phyloP scores from a whole-genome alignment of 53 echinoderm and acorn worm species.

The Hippasteria phrygiana region DNA sequence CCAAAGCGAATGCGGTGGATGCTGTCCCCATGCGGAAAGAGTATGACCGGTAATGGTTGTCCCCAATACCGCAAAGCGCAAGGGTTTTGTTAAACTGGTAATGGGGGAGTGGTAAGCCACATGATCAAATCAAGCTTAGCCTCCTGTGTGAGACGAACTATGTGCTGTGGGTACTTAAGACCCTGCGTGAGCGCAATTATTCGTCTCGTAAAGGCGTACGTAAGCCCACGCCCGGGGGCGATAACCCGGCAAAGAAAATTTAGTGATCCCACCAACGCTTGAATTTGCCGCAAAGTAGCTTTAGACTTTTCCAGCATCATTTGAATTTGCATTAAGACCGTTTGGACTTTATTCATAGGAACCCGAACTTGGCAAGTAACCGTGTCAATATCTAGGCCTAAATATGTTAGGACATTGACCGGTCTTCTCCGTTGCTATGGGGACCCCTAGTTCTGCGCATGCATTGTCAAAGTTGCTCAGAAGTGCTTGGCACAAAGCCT shows the following conservation, averaged over 20 bases:
- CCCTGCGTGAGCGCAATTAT: constrained; percentile 14
- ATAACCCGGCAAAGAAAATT: not conserved
- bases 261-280: not conserved
- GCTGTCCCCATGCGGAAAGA: too few relatives aligned
- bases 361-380: not conserved
- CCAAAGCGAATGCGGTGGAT: too few relatives aligned
- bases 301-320: not conserved
- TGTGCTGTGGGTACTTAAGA: not conserved
- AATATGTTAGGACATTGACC: not conserved
- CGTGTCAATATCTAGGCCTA: not conserved
- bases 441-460: not conserved
- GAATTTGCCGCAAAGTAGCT: not conserved
- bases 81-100: too few relatives aligned
- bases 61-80: too few relatives aligned
- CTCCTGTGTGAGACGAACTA: constrained; percentile 12
- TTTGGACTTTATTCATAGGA: constrained; percentile 35
- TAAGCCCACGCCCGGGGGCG: not conserved
- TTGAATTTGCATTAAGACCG: not conserved
- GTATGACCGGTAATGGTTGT: too few relatives aligned
- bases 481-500: not conserved
- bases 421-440: constrained; percentile 7
- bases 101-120: too few relatives aligned
- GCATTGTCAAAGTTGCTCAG: not conserved
- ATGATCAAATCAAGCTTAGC: constrained; percentile 40
- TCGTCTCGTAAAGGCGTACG: not conserved